Evolutionary conservation across 2,113 vertebrate genomes (phyloP), one percentile per base, ranked within the genome.

Genomic region (Lycaon pictus): DNA sequence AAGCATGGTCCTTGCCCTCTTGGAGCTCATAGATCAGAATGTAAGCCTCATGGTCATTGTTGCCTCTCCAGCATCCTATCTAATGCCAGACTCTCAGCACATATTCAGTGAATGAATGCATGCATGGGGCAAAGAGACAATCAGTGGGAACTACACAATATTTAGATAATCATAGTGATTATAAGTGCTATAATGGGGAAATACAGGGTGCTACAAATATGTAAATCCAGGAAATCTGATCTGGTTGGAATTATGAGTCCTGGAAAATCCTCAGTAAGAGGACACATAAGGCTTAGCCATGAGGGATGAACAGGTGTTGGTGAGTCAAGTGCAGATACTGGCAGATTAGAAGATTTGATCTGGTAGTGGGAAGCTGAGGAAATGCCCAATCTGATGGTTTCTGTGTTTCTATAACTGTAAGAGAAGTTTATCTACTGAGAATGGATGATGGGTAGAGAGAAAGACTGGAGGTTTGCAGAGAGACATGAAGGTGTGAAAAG

Each of bases 111-210:
- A 81, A 35, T 87, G 20, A 81, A 60, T 35, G 22, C 37, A 90
- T 85, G 88, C 84, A 37, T 81, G 65, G 35, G n/a, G 8, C 62
- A 90, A 90, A 95, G 53, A 93, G 69, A 83, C 2, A 93, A 82
- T 56, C 85, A 83, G 53, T 29, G 86, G n/a, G 63, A 86, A 74
- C 5, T 27, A 72, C 25, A 88, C 23, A 65, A 37, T 58, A 11
- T 85, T 56, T 55, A 53, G 35, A 55, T 62, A 79, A 87, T 67
- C 81, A 29, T 76, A 58, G 25, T 60, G 13, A 51, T 51, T 37
- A 69, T 65, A 43, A 56, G 32, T 84, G 89, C n/a, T 35, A 4
- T 48, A 43, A 53, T 63, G 27, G n/a, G 55, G 9, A 80, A 58
- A 76, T 53, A 29, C 32, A 67, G 20, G 48, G 32, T 60, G 8